phyloP scores from a whole-genome alignment of 2,797 vertebrate species.

The Pseudochirops corinnae region DNA sequence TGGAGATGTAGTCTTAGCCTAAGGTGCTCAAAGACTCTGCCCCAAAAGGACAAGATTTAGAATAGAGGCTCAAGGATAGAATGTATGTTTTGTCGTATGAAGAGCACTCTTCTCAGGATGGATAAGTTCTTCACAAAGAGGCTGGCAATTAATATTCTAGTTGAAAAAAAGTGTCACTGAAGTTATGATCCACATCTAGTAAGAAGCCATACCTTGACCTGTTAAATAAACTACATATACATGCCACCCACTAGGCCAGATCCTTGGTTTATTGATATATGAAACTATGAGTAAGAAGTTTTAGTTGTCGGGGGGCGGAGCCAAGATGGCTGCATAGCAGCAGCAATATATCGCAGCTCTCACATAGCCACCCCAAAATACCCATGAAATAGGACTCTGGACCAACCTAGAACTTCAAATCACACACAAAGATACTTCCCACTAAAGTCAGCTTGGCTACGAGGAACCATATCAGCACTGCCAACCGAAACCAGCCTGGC shows the following conservation, averaged over 20 bases:
- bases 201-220: neutral
- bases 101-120: neutral
- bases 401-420: no score
- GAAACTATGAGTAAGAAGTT: neutral
- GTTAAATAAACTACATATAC: neutral
- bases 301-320: no score
- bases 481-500: no score
- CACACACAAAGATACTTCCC: no score
- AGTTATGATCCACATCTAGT: neutral
- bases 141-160: neutral
- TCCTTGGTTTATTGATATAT: neutral
- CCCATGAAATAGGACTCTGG: no score
- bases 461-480: no score
- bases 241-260: neutral
- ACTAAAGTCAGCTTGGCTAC: no score
- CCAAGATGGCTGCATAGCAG: no score
- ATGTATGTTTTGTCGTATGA: neutral
- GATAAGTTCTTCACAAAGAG: neutral
- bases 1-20: neutral
- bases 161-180: neutral
- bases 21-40: neutral
- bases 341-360: no score
- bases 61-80: neutral
- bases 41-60: neutral
- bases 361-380: no score